Evolutionary conservation across 2,797 vertebrate species (phyloP).

Genomic region (Tragelaphus oryx): DNA sequence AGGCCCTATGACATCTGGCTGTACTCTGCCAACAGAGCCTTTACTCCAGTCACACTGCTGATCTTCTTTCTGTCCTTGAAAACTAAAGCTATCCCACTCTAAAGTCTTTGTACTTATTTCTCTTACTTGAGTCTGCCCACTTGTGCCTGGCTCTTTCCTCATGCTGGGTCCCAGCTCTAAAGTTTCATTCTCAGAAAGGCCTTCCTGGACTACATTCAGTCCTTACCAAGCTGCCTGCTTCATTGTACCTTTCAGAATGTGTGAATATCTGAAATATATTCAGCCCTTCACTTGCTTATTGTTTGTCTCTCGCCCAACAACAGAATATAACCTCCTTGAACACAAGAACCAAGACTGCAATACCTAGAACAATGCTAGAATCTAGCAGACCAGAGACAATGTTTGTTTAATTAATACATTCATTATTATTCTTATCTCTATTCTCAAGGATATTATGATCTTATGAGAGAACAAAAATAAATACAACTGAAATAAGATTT

Average conservation of each 20-base stretch:
- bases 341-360: not conserved
- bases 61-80: not conserved
- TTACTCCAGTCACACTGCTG: not conserved
- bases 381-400: not conserved
- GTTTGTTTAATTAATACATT: not conserved
- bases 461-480: not conserved
- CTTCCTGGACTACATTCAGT: not conserved
- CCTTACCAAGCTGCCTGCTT: not conserved
- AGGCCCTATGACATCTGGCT: not conserved
- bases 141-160: not conserved
- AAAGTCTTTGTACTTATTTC: not conserved
- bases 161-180: not conserved
- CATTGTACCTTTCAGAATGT: not conserved
- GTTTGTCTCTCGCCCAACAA: not conserved
- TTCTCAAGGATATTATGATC: not conserved
- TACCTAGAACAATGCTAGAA: not conserved
- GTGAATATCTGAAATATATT: not conserved
- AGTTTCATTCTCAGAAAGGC: not conserved
- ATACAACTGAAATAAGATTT: constrained; percentile 4
- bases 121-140: not conserved
- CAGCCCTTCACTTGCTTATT: not conserved
- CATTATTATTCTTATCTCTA: not conserved
- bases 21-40: not conserved
- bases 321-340: not conserved
- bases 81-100: not conserved